Base-by-base conservation (phyloP, 2,888 invertebrate genomes). In the Trilocha varians region DNA sequence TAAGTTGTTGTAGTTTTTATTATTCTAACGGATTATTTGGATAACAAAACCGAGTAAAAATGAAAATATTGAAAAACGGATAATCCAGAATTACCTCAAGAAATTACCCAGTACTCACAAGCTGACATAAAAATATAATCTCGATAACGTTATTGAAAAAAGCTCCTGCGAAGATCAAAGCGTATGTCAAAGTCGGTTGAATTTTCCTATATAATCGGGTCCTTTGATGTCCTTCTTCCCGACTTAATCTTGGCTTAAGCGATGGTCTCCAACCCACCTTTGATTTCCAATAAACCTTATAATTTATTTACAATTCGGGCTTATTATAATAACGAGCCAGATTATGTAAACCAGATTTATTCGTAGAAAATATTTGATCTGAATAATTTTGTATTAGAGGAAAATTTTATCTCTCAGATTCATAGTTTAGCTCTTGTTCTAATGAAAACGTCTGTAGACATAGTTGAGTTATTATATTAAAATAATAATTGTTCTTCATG, bases 211-310 rank as follows among this genome's bases (percentile, higher is more conserved):
- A 25, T 9, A 25, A 25, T 25, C 6, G 25, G 6, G 8, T 47
- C 46, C 53, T 60, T 57, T 57, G 57, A 60, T 53, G 53, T 59
- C 42, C 38, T 38, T 41, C 43, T 16, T 32, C 35, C 41, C 40
- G 44, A 56, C 52, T 49, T 47, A 52, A 48, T 53, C 50, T 53
- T 53, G 45, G 41, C 47, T 55, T 45, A 53, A 53, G 45, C 43
- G 40, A 39, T 48, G 46, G 39, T 40, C 13, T 38, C 35, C 43
- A 41, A 48, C 47, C 42, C 45, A 36, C 41, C 44, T 46, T 49
- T 55, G 52, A 55, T 52, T 57, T 45, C 36, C 39, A 46, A 52
- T 56, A 45, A 57, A 54, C 38, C 36, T 52, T 45, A 55, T 53
- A 46, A 52, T 50, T 52, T 47, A 44, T 33, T n/a, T 16, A 46